Evolutionary conservation across 1,140 invertebrate genomes (phyloP).

Genomic region (Phthorimaea operculella): DNA sequence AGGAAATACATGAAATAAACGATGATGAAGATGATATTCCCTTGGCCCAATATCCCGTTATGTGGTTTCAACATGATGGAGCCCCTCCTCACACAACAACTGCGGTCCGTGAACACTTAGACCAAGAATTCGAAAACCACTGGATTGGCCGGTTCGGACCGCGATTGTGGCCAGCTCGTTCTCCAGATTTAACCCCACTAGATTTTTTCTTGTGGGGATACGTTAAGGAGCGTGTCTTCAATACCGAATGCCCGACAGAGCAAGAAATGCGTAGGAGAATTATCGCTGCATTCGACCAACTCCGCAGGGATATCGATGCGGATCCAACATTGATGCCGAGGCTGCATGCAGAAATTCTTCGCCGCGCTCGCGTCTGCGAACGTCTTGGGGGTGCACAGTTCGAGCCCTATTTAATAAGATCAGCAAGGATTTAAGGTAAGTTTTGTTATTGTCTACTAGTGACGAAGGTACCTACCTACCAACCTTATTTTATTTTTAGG

Average conservation of each 20-base stretch:
- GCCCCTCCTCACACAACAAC: neutral
- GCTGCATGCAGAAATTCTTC: neutral
- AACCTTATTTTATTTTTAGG: too few relatives aligned
- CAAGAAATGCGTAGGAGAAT: neutral
- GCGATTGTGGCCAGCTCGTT: neutral
- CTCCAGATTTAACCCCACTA: neutral
- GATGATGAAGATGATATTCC: neutral
- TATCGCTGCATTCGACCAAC: neutral
- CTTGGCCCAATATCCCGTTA: neutral
- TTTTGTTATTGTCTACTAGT: too few relatives aligned
- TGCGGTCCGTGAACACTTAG: neutral
- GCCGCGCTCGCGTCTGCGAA: neutral
- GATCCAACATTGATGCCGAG: neutral
- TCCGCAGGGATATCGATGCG: neutral
- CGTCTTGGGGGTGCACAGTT: neutral
- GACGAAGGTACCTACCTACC: too few relatives aligned
- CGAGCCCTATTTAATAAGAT: neutral
- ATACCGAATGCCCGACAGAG: neutral
- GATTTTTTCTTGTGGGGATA: neutral
- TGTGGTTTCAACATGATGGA: neutral
- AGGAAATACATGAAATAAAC: neutral
- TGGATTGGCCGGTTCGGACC: constrained; percentile 1
- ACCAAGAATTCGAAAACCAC: neutral
- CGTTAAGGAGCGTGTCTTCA: neutral
- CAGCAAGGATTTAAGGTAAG: too few relatives aligned